Evolutionary conservation across 1,140 invertebrate genomes (phyloP).

Genomic region (Drosophila nigrodunni): DNA sequence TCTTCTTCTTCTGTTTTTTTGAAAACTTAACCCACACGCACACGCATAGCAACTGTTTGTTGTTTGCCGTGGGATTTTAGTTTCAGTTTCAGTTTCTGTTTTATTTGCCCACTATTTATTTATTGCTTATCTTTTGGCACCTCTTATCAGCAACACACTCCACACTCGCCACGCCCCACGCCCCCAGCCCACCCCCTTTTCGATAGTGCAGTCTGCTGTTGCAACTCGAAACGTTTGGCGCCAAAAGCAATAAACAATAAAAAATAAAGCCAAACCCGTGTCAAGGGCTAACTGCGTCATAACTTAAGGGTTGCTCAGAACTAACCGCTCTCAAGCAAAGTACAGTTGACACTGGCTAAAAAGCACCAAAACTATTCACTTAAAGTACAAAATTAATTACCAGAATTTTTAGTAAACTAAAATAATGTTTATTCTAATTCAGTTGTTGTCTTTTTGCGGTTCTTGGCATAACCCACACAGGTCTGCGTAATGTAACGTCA

Average conservation of each 20-base stretch:
- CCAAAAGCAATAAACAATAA: not conserved
- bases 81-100: constrained; percentile 26
- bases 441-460: not conserved
- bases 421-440: not conserved
- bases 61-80: constrained; percentile 13
- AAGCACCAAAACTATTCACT: too few relatives aligned
- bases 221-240: constrained; percentile 33
- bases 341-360: constrained; percentile 2
- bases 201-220: constrained; percentile 17
- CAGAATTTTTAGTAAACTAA: not conserved
- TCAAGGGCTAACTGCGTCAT: constrained; percentile 46
- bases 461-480: constrained; percentile 61
- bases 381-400: too few relatives aligned
- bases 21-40: constrained; percentile 3
- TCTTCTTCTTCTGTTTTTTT: constrained; percentile 7
- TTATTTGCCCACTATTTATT: constrained; percentile 51
- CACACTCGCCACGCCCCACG: not conserved
- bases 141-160: constrained; percentile 59
- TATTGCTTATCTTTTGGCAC: constrained; percentile 69
- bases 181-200: not conserved
- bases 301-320: constrained; percentile 22
- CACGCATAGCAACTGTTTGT: constrained; percentile 39
- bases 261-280: constrained; percentile 9
- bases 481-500: constrained; percentile 60
- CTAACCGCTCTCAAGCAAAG: not conserved